These are phyloP conservation scores for Macrosteles quadrilineatus DNA, from an alignment of 1,140 invertebrate species.

Conservation along the genomic window DNA sequence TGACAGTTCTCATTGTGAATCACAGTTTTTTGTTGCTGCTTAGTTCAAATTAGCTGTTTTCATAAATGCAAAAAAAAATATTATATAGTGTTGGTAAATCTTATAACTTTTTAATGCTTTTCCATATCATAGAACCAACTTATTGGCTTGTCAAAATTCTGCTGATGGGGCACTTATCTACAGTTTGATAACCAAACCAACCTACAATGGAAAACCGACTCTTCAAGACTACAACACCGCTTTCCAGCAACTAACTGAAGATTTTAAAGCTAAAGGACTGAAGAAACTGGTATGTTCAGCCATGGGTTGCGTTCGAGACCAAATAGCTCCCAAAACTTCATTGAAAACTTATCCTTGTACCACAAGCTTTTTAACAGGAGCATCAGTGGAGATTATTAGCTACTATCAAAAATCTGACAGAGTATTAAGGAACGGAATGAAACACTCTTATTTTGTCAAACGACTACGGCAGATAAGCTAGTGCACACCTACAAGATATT, in stretches of 20 bases:
- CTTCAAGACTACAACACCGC: background rate
- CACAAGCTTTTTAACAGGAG: background rate
- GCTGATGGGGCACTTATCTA: no score
- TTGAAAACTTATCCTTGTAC: background rate
- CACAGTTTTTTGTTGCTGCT: no score
- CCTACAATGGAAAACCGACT: background rate
- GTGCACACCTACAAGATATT: no score
- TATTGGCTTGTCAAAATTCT: no score
- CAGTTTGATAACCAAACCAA: background rate
- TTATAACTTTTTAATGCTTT: no score
- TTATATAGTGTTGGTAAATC: no score
- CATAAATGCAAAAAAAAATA: no score
- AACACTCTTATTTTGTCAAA: background rate
- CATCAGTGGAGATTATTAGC: background rate
- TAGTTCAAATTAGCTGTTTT: no score
- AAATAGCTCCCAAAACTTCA: background rate
- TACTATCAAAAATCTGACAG: background rate
- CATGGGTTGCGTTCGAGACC: background rate
- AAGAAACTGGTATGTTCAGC: background rate
- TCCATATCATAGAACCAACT: no score
- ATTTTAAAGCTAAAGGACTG: background rate
- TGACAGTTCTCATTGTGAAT: no score
- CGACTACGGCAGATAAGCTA: background rate
- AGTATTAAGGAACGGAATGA: background rate
- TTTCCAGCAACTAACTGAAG: background rate